Evolutionary conservation across 2,888 invertebrate genomes (phyloP), one percentile per base, ranked within the genome.

Genomic region (Watsonalla cultraria): DNA sequence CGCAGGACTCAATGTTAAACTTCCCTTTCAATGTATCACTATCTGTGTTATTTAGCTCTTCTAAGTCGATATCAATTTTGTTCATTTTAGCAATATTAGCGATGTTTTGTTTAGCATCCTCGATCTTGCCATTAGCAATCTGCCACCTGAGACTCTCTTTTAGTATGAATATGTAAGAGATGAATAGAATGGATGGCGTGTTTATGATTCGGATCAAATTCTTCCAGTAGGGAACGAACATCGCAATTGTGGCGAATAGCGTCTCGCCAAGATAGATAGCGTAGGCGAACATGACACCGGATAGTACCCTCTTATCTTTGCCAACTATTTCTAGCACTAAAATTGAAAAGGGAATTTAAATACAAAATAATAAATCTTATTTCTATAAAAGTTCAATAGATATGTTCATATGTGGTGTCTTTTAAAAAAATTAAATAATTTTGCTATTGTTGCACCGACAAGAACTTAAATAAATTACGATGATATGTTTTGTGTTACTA

Each of bases 121-220:
- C 72, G 0, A 71, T 65, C 67, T 77, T 85, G 0, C 83, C 82
- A 33, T 74, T 83, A 2, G 88, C 60, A 0, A 90, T 76, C 53
- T 78, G 80, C 89, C 90, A 90, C 57, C 89, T 64, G 0, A 84
- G 82, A 50, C 88, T 89, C 55, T 90, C 89, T 46, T 70, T 68
- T 7, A 86, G 45, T 0, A 86, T 15, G 52, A 70, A 79, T 46
- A 76, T 67, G 54, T 78, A 76, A 9, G 63, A 57, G 7, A 87
- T 52, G 55, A 80, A 82, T 39, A 86, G 51, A 2, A 86, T 58
- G 5, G 77, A 67, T 0, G 89, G 89, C 2, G 74, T 75, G 58
- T 84, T 82, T 45, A 84, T 81, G n/a, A 85, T 78, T 37, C 74
- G 62, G 15, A 84, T 62, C 4, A 89, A 63, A 0, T 66, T 74